Percentiles rank a stretch among this genome's conserved stretches.
These are phyloP conservation scores for Todiramphus saurophagus DNA, from an alignment of 2,113 vertebrate genomes.

Conservation along the genomic window DNA sequence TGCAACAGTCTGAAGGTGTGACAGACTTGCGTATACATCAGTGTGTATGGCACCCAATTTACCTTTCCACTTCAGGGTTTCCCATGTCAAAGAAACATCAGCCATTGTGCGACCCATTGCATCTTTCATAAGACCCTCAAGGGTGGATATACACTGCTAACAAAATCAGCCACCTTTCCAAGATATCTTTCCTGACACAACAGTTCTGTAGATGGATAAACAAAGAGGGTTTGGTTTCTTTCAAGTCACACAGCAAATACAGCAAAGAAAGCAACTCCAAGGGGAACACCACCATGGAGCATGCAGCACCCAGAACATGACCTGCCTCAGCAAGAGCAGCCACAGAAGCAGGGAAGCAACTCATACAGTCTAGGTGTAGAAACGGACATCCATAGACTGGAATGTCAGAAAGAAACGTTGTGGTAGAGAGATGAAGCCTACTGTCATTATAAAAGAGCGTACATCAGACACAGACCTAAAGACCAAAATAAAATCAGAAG, in stretches of 20 bases:
- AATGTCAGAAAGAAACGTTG: not conserved
- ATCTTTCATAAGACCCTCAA: accelerated
- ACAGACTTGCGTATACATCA: not conserved
- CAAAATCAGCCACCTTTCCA: not conserved
- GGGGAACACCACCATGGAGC: not conserved
- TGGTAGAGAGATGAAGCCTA: not conserved
- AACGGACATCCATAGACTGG: not conserved
- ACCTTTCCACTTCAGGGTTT: not conserved
- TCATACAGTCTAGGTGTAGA: accelerated
- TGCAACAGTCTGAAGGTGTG: not conserved
- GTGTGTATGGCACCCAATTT: not conserved
- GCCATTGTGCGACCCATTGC: accelerated
- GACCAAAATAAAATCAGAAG: not conserved
- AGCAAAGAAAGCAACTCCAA: not conserved
- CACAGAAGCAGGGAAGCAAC: not conserved
- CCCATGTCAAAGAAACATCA: not conserved
- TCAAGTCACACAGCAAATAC: not conserved
- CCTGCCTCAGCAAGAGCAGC: not conserved
- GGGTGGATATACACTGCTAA: not conserved
- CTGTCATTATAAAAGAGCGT: no score
- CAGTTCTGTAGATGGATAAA: not conserved
- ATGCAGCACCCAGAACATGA: not conserved
- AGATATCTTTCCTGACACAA: not conserved
- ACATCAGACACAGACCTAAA: not conserved
- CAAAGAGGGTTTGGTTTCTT: not conserved